These are phyloP conservation scores for Drosophila baimaii DNA, from an alignment of 1,140 invertebrate genomes.

Conservation along the genomic window DNA sequence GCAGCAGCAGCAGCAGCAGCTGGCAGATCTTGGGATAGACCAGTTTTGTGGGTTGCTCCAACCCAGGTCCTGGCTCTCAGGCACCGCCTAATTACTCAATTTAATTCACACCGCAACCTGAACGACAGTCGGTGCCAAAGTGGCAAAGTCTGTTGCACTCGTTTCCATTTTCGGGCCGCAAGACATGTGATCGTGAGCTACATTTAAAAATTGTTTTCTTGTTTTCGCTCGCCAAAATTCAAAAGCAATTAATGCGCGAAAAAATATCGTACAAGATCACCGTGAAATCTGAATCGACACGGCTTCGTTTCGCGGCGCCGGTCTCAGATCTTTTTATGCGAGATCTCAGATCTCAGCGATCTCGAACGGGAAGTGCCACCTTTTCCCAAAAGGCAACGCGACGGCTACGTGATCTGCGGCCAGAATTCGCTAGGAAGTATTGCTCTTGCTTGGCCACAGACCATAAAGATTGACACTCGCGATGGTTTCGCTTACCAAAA, in stretches of 20 bases:
- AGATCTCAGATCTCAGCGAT: constrained; percentile 24
- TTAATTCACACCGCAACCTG: constrained; percentile 60
- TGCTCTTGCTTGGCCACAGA: not conserved
- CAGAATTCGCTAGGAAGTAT: constrained; percentile 24
- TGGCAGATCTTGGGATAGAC: constrained; percentile 33
- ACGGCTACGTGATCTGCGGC: constrained; percentile 19
- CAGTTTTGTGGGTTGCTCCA: constrained; percentile 27
- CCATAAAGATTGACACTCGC: constrained; percentile 11
- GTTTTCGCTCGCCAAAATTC: constrained; percentile 31
- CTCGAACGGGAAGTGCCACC: constrained; percentile 40
- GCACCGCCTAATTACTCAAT: constrained; percentile 72
- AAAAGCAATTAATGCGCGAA: constrained; percentile 67
- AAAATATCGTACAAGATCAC: constrained; percentile 75
- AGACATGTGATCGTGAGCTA: constrained; percentile 69
- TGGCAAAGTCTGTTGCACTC: constrained; percentile 47
- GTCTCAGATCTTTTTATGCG: constrained; percentile 39
- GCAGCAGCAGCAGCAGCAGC: too few relatives aligned
- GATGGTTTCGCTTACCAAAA: constrained; percentile 17
- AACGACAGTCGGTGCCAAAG: constrained; percentile 23
- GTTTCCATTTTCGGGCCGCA: constrained; percentile 44
- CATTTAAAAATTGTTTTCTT: constrained; percentile 56
- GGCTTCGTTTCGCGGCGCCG: constrained; percentile 40
- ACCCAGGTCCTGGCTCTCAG: constrained; percentile 16
- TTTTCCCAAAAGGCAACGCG: constrained; percentile 22
- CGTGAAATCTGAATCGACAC: constrained; percentile 26